Conservation (phyloP, 2,113 vertebrate species). For the Ploceus nigricollis region DNA sequence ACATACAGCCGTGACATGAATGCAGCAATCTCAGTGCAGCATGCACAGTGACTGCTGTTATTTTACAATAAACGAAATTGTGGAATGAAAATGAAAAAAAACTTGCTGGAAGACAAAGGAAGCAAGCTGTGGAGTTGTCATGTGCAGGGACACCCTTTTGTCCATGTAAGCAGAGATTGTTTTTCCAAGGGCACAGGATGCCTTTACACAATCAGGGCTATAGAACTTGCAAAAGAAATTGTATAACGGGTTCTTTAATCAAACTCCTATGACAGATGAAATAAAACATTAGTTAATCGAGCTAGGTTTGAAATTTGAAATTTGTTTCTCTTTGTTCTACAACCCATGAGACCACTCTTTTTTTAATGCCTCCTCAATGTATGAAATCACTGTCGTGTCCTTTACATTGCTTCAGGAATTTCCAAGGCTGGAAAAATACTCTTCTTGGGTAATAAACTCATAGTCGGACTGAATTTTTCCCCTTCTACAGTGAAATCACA, state of each 20-base stretch:
- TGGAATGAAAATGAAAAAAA: slow-evolving; percentile 6
- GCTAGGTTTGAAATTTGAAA: neutral
- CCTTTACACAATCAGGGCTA: neutral
- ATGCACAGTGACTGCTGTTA: neutral
- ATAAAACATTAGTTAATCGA: slow-evolving; percentile 26
- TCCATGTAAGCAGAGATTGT: neutral
- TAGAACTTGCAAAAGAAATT: neutral
- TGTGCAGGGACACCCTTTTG: neutral
- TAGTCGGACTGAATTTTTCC: neutral
- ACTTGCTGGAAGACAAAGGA: slow-evolving; percentile 20
- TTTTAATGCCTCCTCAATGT: neutral
- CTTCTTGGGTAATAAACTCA: neutral
- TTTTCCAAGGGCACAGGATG: neutral
- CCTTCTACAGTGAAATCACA: neutral
- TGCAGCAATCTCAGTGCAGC: neutral
- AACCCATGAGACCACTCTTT: neutral
- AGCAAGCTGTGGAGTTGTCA: neutral
- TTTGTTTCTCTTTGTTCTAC: slow-evolving; percentile 11
- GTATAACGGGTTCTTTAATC: neutral
- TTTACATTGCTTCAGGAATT: neutral
- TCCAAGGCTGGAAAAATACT: neutral
- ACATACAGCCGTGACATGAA: neutral
- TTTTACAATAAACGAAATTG: neutral
- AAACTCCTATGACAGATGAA: neutral
- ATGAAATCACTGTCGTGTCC: neutral